Evolutionary conservation across 1,140 invertebrate species (phyloP).

Genomic region (Drosophila aff.): DNA sequence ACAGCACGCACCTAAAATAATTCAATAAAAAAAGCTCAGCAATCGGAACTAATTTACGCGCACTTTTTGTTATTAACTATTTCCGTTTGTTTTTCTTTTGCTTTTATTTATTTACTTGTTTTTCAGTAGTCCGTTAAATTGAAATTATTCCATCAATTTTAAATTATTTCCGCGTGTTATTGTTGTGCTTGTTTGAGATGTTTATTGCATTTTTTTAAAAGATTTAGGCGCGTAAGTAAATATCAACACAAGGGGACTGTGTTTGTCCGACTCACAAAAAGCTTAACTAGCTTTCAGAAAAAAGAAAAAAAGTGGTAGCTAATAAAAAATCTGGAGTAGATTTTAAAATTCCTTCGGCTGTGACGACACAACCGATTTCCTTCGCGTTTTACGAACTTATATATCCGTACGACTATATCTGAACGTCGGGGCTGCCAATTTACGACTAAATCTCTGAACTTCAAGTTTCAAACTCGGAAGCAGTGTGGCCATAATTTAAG

Average conservation of each 20-base stretch:
- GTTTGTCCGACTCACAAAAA: background rate
- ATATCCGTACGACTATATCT: background rate
- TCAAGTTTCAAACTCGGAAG: background rate
- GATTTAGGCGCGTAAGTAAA: background rate
- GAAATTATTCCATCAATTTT: background rate
- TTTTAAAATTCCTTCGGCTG: background rate
- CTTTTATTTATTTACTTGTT: background rate
- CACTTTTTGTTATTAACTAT: conserved; percentile 45
- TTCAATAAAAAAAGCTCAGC: conserved; percentile 15
- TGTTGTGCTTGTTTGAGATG: background rate
- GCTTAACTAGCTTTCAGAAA: background rate
- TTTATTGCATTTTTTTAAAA: background rate
- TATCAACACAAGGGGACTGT: background rate
- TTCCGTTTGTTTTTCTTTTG: conserved; percentile 23
- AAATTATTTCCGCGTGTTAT: background rate
- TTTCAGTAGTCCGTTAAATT: background rate
- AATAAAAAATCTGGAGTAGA: background rate
- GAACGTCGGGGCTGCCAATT: conserved; percentile 2
- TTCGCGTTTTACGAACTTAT: background rate
- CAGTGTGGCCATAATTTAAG: background rate
- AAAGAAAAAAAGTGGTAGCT: background rate
- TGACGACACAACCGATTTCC: conserved; percentile 1
- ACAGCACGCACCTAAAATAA: conserved; percentile 6
- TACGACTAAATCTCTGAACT: background rate
- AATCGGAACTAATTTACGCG: conserved; percentile 23